Percentiles rank a stretch among this genome's conserved stretches.
phyloP scores from a whole-genome alignment of 2,888 invertebrate species.

The Zygogramma bicolorata region DNA sequence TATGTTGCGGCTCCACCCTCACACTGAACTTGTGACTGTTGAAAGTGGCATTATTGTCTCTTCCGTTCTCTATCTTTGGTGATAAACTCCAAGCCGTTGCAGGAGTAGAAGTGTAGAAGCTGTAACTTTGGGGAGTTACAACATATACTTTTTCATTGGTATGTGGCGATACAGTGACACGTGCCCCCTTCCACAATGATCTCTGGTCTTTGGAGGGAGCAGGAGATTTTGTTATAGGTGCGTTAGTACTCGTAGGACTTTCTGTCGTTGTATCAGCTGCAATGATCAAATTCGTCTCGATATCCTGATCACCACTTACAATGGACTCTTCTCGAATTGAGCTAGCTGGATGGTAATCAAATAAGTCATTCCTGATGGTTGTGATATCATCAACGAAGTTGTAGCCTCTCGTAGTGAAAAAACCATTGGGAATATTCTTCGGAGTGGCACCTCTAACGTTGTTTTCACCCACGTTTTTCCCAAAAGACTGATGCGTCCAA shows the following conservation, averaged over 20 bases:
- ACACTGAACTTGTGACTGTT: conserved; percentile 54
- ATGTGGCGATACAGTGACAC: conserved; percentile 80
- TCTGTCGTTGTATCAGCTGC: conserved; percentile 19
- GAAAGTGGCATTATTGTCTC: conserved; percentile 44
- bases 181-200: conserved; percentile 75
- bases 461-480: conserved; percentile 66
- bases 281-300: conserved; percentile 58
- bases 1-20: conserved; percentile 51
- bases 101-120: conserved; percentile 57
- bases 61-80: conserved; percentile 60
- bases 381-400: conserved; percentile 43
- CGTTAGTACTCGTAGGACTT: conserved; percentile 24
- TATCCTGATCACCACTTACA: conserved; percentile 49
- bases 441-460: conserved; percentile 70
- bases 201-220: conserved; percentile 59
- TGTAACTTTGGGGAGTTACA: conserved; percentile 81
- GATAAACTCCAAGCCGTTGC: conserved; percentile 59
- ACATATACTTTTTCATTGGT: conserved; percentile 86
- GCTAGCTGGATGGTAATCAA: conserved; percentile 57
- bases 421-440: conserved; percentile 84
- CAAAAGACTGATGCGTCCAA: conserved; percentile 85
- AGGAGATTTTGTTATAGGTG: conserved; percentile 39
- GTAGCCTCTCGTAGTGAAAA: conserved; percentile 74
- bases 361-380: conserved; percentile 35
- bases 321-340: conserved; percentile 55